Evolutionary conservation across 1,140 invertebrate genomes (phyloP), one percentile per base, ranked within the genome.

Genomic region (Diplogasteroides magnus): DNA sequence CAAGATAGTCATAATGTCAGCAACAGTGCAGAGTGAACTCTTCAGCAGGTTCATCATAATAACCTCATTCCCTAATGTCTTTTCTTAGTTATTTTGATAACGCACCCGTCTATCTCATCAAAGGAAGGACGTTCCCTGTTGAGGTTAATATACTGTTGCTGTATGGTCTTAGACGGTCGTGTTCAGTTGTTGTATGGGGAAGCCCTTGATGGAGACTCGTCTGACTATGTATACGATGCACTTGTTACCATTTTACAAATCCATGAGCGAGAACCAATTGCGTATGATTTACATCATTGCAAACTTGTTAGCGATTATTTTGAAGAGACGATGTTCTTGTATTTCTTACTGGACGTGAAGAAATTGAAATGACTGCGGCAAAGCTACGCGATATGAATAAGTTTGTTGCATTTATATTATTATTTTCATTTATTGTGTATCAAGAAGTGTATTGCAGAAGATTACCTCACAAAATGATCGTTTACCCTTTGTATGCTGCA

Each of bases 341-440:
- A n/a, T 98, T 99, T 86, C 85, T 98, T 60, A 98, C 95, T 71
- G 96, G 96, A 2, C 93, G 97, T 86, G 95, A 98, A 84, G 96
- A 98, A 88, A 98, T 99, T 76, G 94, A 98, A 85, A 87, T 89
- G 1, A 88, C 92, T 68, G 90, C 89, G 55, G 85, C 87, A 68
- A 89, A 89, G 79, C 90, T 93, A 1, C 86, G 88, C 76, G 87
- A 90, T 77, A 87, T 92, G 67, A 71, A 78, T 11, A 31, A 27
- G 1, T 56, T 28, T 27, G 63, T 55, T 19, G 63, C 55, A 29
- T n/a, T 65, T 32, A 15, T 65, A n/a, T 11, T 65, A n/a, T 55
- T 55, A 56, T 37, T 65, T 27, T 55, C 63, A 56, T 28, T 65
- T 14, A 56, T 56, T 65, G 63, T 55, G 57, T 37, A 37, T 56